These are phyloP conservation scores for Clarias fuscus DNA, from an alignment of 2,797 vertebrate genomes.

Conservation along the genomic window DNA sequence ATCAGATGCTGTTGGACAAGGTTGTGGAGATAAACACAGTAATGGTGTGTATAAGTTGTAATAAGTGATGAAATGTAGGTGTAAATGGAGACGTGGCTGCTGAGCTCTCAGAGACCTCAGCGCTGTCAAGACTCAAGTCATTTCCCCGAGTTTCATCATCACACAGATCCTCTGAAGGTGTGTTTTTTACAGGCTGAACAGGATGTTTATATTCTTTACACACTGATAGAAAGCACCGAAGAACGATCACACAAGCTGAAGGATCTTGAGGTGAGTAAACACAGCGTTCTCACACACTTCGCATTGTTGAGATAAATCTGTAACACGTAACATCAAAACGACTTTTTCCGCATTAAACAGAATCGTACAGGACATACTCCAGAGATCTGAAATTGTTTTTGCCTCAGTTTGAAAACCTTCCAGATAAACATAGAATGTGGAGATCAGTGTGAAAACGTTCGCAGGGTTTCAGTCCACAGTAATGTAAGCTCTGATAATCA, in stretches of 20 bases:
- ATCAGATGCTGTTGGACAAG: neutral
- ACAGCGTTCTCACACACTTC: neutral
- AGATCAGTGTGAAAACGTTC: too few species aligned
- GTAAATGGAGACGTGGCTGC: neutral
- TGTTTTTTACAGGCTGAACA: neutral
- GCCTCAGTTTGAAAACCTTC: too few species aligned
- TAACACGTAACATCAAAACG: too few species aligned
- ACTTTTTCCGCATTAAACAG: too few species aligned
- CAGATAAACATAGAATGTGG: too few species aligned
- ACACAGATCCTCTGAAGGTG: too few species aligned
- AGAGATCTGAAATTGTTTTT: too few species aligned
- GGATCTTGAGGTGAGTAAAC: neutral
- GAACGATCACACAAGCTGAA: neutral
- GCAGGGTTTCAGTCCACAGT: too few species aligned
- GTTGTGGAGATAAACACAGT: neutral
- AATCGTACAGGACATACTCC: too few species aligned
- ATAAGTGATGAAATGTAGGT: neutral
- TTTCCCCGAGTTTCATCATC: constrained; percentile 8
- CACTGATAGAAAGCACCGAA: neutral
- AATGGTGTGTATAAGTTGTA: neutral
- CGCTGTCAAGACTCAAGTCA: neutral
- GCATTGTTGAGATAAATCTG: neutral
- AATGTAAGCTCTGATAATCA: too few species aligned
- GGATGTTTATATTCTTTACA: constrained; percentile 16
- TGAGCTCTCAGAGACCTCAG: neutral